Conservation (phyloP, 2,113 vertebrate genomes). For the Catagonus wagneri region DNA sequence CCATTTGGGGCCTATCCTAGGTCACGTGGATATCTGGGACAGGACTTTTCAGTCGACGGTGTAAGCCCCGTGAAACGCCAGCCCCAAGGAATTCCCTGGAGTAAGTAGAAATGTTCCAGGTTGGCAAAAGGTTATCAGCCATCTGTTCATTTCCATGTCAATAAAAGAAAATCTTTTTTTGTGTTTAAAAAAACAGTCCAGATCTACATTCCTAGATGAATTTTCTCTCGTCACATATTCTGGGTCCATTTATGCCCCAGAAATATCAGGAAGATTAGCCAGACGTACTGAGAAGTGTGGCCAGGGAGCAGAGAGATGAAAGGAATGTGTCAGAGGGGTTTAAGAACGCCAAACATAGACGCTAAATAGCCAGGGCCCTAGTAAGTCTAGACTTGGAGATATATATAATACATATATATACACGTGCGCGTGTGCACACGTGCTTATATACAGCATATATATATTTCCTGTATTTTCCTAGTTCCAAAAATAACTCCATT, state of each 20-base stretch:
- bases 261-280: constrained; percentile 77
- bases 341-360: constrained; percentile 60
- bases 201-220: constrained; percentile 53
- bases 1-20: neutral
- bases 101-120: neutral
- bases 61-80: neutral
- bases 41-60: neutral
- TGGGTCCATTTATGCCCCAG: constrained; percentile 61
- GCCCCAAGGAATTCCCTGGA: constrained; percentile 44
- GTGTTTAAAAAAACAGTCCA: constrained; percentile 4
- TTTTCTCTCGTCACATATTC: constrained; percentile 53
- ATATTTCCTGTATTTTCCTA: constrained; percentile 46
- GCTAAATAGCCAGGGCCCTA: constrained; percentile 68
- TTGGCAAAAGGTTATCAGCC: constrained; percentile 49
- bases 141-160: constrained; percentile 70
- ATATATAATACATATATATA: neutral
- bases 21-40: neutral
- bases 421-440: too few species aligned
- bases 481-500: constrained; percentile 43
- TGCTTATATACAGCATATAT: too few species aligned
- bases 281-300: constrained; percentile 50
- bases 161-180: constrained; percentile 56
- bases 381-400: constrained; percentile 71
- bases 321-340: constrained; percentile 59
- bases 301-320: constrained; percentile 64